phyloP scores from a whole-genome alignment of 2,113 vertebrate genomes.

The Leptobrachium ailaonicum region DNA sequence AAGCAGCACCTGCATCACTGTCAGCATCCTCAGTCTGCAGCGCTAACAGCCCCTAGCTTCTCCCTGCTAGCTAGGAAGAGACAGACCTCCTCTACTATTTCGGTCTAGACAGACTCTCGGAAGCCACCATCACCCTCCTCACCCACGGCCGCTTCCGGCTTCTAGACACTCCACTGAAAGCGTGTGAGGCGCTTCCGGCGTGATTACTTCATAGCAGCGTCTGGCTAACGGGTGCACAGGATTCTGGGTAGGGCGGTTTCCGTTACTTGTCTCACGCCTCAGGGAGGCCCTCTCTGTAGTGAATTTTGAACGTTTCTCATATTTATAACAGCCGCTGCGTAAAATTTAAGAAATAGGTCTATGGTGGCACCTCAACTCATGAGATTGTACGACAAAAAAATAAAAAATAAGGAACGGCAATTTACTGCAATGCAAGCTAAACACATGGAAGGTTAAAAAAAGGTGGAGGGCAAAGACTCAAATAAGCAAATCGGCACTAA shows the following conservation, averaged over 20 bases:
- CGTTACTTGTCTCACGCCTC: too few species aligned
- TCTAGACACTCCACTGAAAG: not conserved
- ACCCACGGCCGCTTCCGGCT: constrained; percentile 3
- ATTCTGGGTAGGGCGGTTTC: not conserved
- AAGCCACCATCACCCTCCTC: not conserved
- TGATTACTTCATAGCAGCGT: not conserved
- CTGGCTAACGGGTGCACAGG: not conserved
- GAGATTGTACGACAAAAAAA: too few species aligned
- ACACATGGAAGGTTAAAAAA: too few species aligned
- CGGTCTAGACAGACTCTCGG: not conserved
- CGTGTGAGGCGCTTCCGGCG: not conserved
- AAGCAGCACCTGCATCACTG: not conserved
- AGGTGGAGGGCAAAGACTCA: too few species aligned
- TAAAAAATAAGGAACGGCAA: too few species aligned
- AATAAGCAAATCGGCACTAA: too few species aligned
- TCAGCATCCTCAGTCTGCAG: not conserved
- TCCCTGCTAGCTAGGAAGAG: not conserved
- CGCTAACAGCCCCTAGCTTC: not conserved
- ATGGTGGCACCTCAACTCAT: too few species aligned
- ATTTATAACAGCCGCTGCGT: too few species aligned
- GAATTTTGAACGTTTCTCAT: too few species aligned
- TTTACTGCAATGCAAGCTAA: too few species aligned
- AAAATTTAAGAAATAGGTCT: too few species aligned
- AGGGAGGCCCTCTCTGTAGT: too few species aligned
- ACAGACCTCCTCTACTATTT: not conserved